Evolutionary conservation across 1,140 invertebrate genomes (phyloP).

Genomic region (Musca vetustissima): DNA sequence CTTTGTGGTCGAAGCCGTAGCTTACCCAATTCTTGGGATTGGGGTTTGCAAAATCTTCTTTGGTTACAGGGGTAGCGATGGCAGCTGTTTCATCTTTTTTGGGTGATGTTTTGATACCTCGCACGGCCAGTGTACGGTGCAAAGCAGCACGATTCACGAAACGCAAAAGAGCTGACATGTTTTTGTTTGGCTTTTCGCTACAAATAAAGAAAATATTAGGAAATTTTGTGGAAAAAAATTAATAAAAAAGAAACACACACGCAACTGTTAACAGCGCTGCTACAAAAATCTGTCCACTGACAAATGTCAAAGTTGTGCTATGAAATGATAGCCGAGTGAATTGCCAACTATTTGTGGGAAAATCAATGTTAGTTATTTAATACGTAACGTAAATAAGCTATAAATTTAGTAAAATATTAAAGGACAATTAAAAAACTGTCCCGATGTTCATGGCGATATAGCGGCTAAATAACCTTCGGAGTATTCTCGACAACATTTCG

Average conservation of each 20-base stretch:
- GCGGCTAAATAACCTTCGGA: no score
- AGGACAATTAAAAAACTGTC: no score
- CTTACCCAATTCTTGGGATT: constrained; percentile 76
- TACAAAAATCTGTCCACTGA: constrained; percentile 20
- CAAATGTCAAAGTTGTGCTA: constrained; percentile 19
- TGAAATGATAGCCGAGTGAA: not conserved
- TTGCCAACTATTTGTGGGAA: constrained; percentile 12
- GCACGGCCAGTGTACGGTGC: constrained; percentile 38
- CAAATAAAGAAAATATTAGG: constrained; percentile 31
- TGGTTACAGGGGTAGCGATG: constrained; percentile 40
- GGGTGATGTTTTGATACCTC: constrained; percentile 52
- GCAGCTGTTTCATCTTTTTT: constrained; percentile 50
- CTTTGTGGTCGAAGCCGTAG: constrained; percentile 71
- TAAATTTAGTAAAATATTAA: no score
- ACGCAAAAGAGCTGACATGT: constrained; percentile 52
- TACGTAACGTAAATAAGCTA: no score
- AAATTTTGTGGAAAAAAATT: constrained; percentile 31
- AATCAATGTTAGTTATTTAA: not conserved
- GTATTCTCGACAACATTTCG: no score
- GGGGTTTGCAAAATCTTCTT: constrained; percentile 51
- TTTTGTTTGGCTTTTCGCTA: constrained; percentile 28
- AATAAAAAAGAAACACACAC: not conserved
- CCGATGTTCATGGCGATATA: no score
- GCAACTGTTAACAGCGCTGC: constrained; percentile 25
- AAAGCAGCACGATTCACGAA: constrained; percentile 45